These are phyloP conservation scores for Sarcophaga variegata DNA, from an alignment of 2,888 invertebrate genomes.

Conservation along the genomic window DNA sequence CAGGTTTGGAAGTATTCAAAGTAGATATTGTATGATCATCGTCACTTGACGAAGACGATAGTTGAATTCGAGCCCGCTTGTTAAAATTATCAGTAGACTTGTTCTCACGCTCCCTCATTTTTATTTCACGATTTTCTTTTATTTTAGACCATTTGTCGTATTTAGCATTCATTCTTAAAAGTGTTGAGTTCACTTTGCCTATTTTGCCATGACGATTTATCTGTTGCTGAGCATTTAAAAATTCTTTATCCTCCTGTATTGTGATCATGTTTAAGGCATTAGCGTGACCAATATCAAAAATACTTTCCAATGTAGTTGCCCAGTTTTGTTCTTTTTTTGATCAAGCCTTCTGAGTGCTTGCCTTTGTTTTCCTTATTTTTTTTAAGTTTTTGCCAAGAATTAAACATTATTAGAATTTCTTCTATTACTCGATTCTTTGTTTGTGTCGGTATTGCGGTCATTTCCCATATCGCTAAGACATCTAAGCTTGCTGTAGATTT, in stretches of 20 bases:
- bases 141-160: too few species aligned
- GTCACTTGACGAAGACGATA: not conserved
- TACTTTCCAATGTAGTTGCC: not conserved
- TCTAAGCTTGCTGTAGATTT: not conserved
- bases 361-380: not conserved
- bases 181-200: constrained; percentile 2
- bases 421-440: not conserved
- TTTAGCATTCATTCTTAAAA: constrained; percentile 19
- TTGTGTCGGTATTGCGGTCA: constrained; percentile 28
- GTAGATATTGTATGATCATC: too few species aligned
- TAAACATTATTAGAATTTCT: too few species aligned
- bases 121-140: too few species aligned
- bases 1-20: constrained; percentile 13
- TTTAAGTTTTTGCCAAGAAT: too few species aligned
- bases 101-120: too few species aligned
- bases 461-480: constrained; percentile 4
- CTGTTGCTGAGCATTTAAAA: constrained; percentile 4
- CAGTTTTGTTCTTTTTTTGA: constrained; percentile 1
- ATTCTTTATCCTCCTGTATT: constrained; percentile 16
- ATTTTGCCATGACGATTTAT: constrained; percentile 15
- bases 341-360: constrained; percentile 25
- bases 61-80: too few species aligned
- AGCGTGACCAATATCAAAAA: constrained; percentile 6
- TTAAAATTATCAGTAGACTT: too few species aligned
- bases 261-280: constrained; percentile 15